These are phyloP conservation scores for Cherax quadricarinatus DNA, from an alignment of 1,140 invertebrate genomes.

Conservation along the genomic window DNA sequence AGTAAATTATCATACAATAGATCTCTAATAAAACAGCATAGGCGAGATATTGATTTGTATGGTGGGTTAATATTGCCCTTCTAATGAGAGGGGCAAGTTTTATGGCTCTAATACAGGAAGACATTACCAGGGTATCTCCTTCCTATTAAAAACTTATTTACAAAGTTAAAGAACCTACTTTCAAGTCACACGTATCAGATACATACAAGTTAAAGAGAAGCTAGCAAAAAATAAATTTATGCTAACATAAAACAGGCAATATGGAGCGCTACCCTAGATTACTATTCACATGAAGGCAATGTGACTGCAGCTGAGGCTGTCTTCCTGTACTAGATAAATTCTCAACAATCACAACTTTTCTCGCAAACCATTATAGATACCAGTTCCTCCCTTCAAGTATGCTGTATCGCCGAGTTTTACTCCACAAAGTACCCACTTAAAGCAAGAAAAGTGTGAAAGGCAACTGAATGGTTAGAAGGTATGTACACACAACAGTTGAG, in stretches of 20 bases:
- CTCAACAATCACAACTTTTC: conserved; percentile 58
- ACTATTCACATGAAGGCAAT: conserved; percentile 59
- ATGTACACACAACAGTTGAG: conserved; percentile 69
- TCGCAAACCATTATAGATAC: conserved; percentile 40
- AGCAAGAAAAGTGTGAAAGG: conserved; percentile 66
- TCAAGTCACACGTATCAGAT: conserved; percentile 30
- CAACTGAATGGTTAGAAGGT: conserved; percentile 66
- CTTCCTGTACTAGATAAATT: conserved; percentile 57
- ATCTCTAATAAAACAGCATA: conserved; percentile 66
- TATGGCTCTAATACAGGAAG: conserved; percentile 56
- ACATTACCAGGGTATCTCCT: conserved; percentile 54
- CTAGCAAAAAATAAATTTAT: conserved; percentile 44
- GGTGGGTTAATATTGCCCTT: conserved; percentile 58
- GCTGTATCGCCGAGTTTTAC: conserved; percentile 12
- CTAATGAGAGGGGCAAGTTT: conserved; percentile 10
- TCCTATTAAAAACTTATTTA: conserved; percentile 18
- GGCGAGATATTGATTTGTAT: conserved; percentile 52
- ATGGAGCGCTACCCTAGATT: conserved; percentile 57
- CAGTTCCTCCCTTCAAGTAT: conserved; percentile 20
- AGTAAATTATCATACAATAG: conserved; percentile 68
- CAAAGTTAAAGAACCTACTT: conserved; percentile 16
- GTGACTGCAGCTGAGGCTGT: conserved; percentile 58
- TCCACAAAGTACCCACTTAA: conserved; percentile 43
- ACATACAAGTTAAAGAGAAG: conserved; percentile 29
- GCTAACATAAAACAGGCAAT: conserved; percentile 49